Conservation (phyloP, 2,113 vertebrate species). For the Tyto alba region DNA sequence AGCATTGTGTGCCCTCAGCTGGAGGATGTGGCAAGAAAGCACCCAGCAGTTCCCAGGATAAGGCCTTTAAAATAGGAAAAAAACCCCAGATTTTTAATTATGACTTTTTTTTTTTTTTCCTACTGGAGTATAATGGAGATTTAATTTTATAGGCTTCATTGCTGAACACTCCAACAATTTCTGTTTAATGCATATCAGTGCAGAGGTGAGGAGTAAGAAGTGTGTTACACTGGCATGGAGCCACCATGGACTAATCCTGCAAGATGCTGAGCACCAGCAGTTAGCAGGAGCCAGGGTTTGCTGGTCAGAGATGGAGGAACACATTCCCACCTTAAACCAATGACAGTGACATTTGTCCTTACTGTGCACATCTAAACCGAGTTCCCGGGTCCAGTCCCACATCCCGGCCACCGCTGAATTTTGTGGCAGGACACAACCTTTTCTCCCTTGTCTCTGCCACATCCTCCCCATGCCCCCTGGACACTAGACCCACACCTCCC, state of each 20-base stretch:
- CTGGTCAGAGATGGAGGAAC: not conserved
- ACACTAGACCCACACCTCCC: not conserved
- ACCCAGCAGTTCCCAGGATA: not conserved
- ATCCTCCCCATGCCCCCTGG: accelerated
- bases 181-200: not conserved
- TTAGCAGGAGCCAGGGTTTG: not conserved
- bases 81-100: not conserved
- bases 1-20: not conserved
- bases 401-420: not conserved
- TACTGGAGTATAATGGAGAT: not conserved
- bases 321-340: not conserved
- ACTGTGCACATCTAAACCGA: not conserved
- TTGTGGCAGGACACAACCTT: not conserved
- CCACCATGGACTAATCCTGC: not conserved
- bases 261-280: not conserved
- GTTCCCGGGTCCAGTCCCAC: accelerated
- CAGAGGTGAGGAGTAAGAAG: not conserved
- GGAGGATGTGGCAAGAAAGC: not conserved
- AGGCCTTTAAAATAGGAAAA: not conserved
- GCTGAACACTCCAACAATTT: not conserved
- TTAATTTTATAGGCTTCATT: not conserved
- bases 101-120: not conserved
- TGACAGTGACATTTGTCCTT: not conserved
- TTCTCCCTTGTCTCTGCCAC: not conserved
- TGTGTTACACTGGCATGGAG: accelerated